Evolutionary conservation across 2,888 invertebrate species (phyloP).

Genomic region (Catocala nupta): DNA sequence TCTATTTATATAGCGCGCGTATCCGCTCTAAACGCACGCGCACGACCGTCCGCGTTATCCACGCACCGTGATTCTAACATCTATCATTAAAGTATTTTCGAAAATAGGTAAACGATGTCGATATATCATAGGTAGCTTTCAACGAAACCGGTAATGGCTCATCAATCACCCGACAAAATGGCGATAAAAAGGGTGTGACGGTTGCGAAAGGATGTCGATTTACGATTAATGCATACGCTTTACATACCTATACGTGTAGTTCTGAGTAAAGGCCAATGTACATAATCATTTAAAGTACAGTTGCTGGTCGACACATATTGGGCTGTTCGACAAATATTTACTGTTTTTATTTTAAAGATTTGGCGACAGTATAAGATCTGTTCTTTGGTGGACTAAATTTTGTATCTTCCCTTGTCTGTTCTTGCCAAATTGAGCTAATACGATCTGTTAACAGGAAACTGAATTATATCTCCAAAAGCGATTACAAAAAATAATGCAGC

Average conservation of each 20-base stretch:
- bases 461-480: too few species aligned
- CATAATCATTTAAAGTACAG: conserved; percentile 3
- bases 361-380: too few species aligned
- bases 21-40: conserved; percentile 82
- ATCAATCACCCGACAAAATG: conserved; percentile 76
- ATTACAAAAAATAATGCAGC: too few species aligned
- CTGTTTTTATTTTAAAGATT: too few species aligned
- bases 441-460: too few species aligned
- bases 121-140: conserved; percentile 61
- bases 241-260: conserved; percentile 4
- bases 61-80: conserved; percentile 54
- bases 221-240: conserved; percentile 29
- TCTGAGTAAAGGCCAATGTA: conserved; percentile 17
- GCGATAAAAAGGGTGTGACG: conserved; percentile 59
- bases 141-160: conserved; percentile 69
- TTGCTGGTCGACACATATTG: not conserved
- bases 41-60: conserved; percentile 57
- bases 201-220: conserved; percentile 46
- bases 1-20: conserved; percentile 82
- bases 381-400: too few species aligned
- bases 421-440: too few species aligned
- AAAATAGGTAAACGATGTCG: conserved; percentile 47
- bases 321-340: too few species aligned
- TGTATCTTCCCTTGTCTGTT: too few species aligned
- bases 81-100: conserved; percentile 39